Evolutionary conservation across 1,140 invertebrate genomes (phyloP).

Genomic region (Zaprionus davidi): DNA sequence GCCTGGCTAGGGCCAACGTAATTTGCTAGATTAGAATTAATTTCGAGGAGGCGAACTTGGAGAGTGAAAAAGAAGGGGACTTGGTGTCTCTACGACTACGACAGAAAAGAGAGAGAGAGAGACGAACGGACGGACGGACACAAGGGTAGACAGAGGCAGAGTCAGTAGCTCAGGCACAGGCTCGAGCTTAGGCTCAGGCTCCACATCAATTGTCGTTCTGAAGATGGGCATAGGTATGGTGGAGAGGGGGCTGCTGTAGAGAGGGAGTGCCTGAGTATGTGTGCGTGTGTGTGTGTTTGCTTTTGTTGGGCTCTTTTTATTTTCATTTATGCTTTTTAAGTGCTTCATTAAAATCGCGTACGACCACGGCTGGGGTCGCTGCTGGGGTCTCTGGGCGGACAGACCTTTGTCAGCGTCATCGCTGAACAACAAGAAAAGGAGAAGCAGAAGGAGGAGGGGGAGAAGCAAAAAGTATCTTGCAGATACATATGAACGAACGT

Average conservation of each 20-base stretch:
- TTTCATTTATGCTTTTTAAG: slow-evolving; percentile 82
- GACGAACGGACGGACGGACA: slow-evolving; percentile 15
- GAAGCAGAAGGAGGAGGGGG: slow-evolving; percentile 22
- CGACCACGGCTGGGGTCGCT: slow-evolving; percentile 49
- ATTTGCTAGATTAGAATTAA: slow-evolving; percentile 81
- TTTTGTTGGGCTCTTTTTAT: slow-evolving; percentile 76
- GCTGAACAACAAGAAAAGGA: slow-evolving; percentile 4
- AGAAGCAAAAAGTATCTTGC: slow-evolving; percentile 69
- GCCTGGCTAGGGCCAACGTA: slow-evolving; percentile 44
- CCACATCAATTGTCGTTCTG: slow-evolving; percentile 78
- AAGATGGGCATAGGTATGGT: slow-evolving; percentile 49
- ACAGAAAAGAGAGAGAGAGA: slow-evolving; percentile 10
- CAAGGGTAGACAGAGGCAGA: slow-evolving; percentile 13
- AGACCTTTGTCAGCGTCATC: slow-evolving; percentile 81
- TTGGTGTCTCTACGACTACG: slow-evolving; percentile 55
- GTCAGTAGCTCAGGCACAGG: slow-evolving; percentile 15
- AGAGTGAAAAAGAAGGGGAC: slow-evolving; percentile 49
- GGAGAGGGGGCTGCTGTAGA: neutral
- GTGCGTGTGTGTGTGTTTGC: slow-evolving; percentile 40
- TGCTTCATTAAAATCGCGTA: slow-evolving; percentile 82
- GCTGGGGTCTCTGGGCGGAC: slow-evolving; percentile 25
- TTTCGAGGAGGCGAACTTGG: slow-evolving; percentile 63
- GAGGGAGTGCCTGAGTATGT: slow-evolving; percentile 36
- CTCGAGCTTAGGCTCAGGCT: slow-evolving; percentile 46
- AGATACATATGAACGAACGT: slow-evolving; percentile 56